Evolutionary conservation across 2,797 vertebrate species (phyloP), one percentile per base, ranked within the genome.

Genomic region (Centropyge bicolor): DNA sequence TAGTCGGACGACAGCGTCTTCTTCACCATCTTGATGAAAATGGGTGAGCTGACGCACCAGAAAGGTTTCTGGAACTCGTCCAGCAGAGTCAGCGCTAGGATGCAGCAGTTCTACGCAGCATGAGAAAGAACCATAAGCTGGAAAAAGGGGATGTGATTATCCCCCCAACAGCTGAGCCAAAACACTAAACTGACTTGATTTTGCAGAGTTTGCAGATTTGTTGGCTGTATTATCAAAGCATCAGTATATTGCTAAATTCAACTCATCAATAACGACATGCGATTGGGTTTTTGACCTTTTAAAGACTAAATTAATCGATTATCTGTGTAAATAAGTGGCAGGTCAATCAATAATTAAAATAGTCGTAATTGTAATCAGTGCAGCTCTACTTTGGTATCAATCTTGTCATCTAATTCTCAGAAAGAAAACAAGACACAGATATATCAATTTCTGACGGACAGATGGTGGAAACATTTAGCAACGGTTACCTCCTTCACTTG

Each of bases 1-100:
- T 94, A 95, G 78, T 94, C 76, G 1, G 85, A 94, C 1, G 92
- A 78, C 2, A 62, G 54, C 0, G 78, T 82, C 27, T 48, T 31
- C 36, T 8, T 46, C 0, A 81, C 36, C 60, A 59, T 20, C 0
- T 41, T 59, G 86, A 96, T 46, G 74, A 19, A 59, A 6, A 97
- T 87, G 1, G 97, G 96, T 4, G 95, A 86, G 90, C 96, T 96
- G 68, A 97, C 75, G 63, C 97, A 98, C 98, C 97, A 98, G 86
- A 97, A 96, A 17, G 97, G 97, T 8, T 93, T 95, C 89, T 94
- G 93, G 62, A 75, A 86, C 85, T 96, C 96, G 59, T 98, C 96
- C 91, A 96, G 87, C 56, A 99, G 90, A 0, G 97, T 98, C 72
- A 97, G 56, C 38, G 95, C 94, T 95, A 99, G 88, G 73, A 98